These are phyloP conservation scores for Endomychus coccineus DNA, from an alignment of 2,888 invertebrate species.

Conservation along the genomic window DNA sequence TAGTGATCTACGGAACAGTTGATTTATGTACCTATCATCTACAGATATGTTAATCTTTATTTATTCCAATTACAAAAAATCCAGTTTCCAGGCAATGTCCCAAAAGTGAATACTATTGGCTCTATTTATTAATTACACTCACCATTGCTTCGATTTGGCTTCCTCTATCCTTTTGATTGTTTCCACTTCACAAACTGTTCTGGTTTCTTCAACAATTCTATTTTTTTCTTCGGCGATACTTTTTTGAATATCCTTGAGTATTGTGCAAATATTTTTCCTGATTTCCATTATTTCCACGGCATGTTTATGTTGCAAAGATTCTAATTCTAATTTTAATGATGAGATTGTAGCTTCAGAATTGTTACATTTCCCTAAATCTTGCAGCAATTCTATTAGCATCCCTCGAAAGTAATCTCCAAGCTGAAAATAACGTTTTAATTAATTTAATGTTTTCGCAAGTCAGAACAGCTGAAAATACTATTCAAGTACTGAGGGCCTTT, in stretches of 20 bases:
- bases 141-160: slow-evolving; percentile 85
- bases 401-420: slow-evolving; percentile 63
- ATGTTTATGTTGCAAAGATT: slow-evolving; percentile 63
- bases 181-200: slow-evolving; percentile 61
- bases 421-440: slow-evolving; percentile 40
- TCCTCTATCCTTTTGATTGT: slow-evolving; percentile 64
- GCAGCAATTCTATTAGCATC: slow-evolving; percentile 59
- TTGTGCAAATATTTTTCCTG: slow-evolving; percentile 37
- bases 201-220: slow-evolving; percentile 56
- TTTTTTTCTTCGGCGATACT: slow-evolving; percentile 51
- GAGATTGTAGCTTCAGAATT: slow-evolving; percentile 54
- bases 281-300: slow-evolving; percentile 65
- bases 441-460: neutral
- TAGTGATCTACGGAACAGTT: too few species aligned
- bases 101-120: neutral
- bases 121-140: slow-evolving; percentile 13
- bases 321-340: slow-evolving; percentile 59
- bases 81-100: too few species aligned
- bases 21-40: too few species aligned
- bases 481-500: too few species aligned
- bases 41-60: too few species aligned
- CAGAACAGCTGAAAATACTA: too few species aligned
- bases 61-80: too few species aligned
- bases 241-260: slow-evolving; percentile 39
- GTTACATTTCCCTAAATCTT: slow-evolving; percentile 52